Evolutionary conservation across 2,797 vertebrate genomes (phyloP), one percentile per base, ranked within the genome.

Genomic region (Lagodon rhomboides): DNA sequence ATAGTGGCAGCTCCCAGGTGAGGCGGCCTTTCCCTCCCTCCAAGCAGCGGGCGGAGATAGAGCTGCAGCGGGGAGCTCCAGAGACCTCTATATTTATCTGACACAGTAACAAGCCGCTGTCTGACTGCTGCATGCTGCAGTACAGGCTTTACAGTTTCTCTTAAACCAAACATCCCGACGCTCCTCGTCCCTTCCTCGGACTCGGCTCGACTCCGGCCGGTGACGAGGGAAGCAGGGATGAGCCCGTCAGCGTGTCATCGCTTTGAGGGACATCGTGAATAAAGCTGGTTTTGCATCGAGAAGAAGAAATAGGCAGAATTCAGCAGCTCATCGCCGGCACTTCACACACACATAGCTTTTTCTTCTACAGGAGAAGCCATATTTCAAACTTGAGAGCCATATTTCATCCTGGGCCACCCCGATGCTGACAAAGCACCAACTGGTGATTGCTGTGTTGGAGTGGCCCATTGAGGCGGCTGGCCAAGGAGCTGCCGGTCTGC

Each of bases 51-150:
- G 81, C 61, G 17, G 84, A 89, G 87, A 82, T 68, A 79, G 85
- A 86, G 80, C 79, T 81, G 79, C 87, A 87, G 82, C 6, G 72
- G 58, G 77, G 86, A 75, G 78, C 92, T 91, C 85, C 75, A 88
- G 91, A 92, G 92, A 91, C 79, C 85, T 90, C 92, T 94, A 92
- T 92, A 93, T 95, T 94, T 94, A 94, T 95, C 90, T 90, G 93
- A 94, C 94, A 94, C 91, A 91, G 92, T 94, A 91, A 94, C 93
- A 85, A 92, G 89, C 85, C 22, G n/a, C 86, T 88, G 90, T 90
- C 85, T 89, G 87, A 88, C 90, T 89, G 86, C 87, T 80, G 85
- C 85, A 49, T 63, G 79, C 66, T 78, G 88, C 77, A 86, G 80
- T 83, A 82, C 90, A 92, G 93, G 93, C 90, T 92, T 87, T 70